Evolutionary conservation across 2,797 vertebrate species (phyloP).

Genomic region (Cuniculus paca): DNA sequence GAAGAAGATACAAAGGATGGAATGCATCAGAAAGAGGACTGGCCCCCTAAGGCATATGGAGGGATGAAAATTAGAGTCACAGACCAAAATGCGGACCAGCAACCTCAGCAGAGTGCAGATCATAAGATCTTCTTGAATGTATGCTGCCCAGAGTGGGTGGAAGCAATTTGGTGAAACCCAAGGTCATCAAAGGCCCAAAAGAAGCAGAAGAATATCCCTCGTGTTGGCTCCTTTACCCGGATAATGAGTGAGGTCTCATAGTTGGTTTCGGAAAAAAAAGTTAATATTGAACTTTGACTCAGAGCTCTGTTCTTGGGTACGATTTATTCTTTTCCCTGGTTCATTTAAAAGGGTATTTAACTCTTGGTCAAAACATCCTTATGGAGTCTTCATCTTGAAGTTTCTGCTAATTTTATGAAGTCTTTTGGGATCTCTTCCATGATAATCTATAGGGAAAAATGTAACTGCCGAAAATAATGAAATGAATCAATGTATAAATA

Average conservation of each 20-base stretch:
- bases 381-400: not conserved
- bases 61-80: slow-evolving; percentile 92
- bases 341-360: not conserved
- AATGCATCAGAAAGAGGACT: slow-evolving; percentile 88
- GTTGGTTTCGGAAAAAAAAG: slow-evolving; percentile 90
- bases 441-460: not conserved
- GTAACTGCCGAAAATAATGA: slow-evolving; percentile 14
- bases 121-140: slow-evolving; percentile 92
- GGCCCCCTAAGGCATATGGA: slow-evolving; percentile 90
- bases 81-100: slow-evolving; percentile 91
- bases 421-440: slow-evolving; percentile 5
- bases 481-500: not conserved
- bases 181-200: slow-evolving; percentile 91
- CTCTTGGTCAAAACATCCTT: not conserved
- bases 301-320: not conserved
- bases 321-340: not conserved
- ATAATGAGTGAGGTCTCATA: slow-evolving; percentile 88
- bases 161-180: slow-evolving; percentile 92
- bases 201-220: slow-evolving; percentile 92
- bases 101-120: slow-evolving; percentile 86
- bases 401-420: not conserved
- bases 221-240: slow-evolving; percentile 91
- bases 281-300: slow-evolving; percentile 88
- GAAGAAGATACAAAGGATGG: slow-evolving; percentile 88
- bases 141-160: slow-evolving; percentile 93